phyloP scores from a whole-genome alignment of 2,113 vertebrate genomes.

The Atlantisia rogersi region DNA sequence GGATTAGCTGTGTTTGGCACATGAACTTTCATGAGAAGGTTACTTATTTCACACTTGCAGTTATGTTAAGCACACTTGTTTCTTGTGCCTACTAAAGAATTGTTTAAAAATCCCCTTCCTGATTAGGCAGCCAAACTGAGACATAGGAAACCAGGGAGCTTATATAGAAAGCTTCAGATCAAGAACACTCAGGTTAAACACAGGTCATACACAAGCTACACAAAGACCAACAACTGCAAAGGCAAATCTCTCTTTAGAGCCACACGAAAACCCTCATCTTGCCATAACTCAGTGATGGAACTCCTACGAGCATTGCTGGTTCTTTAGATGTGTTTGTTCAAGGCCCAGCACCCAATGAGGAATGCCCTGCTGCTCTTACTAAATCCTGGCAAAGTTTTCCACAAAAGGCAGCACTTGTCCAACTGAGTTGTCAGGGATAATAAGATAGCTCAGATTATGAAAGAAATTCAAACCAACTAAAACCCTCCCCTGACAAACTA shows the following conservation, averaged over 20 bases:
- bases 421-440: not conserved
- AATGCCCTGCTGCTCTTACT: not conserved
- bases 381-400: not conserved
- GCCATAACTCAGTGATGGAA: not conserved
- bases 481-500: fast-evolving
- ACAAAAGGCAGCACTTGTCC: not conserved
- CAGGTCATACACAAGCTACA: not conserved
- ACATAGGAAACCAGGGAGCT: not conserved
- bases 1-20: slow-evolving; percentile 5
- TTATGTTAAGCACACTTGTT: slow-evolving; percentile 15
- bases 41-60: slow-evolving; percentile 13
- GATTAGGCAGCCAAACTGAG: not conserved
- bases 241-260: not conserved
- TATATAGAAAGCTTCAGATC: not conserved
- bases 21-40: slow-evolving; percentile 28
- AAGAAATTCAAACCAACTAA: not conserved
- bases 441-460: not conserved
- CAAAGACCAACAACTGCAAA: not conserved
- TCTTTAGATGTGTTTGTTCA: not conserved
- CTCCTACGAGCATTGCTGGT: not conserved
- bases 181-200: not conserved
- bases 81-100: not conserved
- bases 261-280: not conserved
- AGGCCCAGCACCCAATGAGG: not conserved
- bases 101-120: slow-evolving; percentile 10